A percentile compares a stretch with the other conserved stretches of the same genome.
These are phyloP conservation scores for Falco punctatus DNA, from an alignment of 2,113 vertebrate genomes.

Conservation along the genomic window DNA sequence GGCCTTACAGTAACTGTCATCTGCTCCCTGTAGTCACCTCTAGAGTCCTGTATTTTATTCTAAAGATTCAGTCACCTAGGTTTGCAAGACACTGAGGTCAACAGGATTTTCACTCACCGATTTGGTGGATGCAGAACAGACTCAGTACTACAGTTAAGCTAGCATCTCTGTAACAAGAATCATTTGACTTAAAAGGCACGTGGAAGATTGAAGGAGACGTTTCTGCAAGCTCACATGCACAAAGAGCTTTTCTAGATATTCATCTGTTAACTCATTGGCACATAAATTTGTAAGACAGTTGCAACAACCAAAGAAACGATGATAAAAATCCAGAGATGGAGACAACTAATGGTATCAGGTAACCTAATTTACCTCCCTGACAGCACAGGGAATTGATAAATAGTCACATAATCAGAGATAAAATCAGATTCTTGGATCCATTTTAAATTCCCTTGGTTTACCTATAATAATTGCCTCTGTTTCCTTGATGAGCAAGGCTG, in stretches of 20 bases:
- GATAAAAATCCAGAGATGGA: conserved; percentile 19
- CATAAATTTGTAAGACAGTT: neutral
- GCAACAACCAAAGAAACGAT: neutral
- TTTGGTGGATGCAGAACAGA: neutral
- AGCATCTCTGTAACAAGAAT: neutral
- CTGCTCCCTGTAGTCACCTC: neutral
- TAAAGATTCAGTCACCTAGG: neutral
- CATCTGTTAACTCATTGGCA: conserved; percentile 22
- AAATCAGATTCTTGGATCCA: conserved; percentile 25
- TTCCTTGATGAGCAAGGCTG: neutral
- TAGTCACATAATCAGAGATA: conserved; percentile 31
- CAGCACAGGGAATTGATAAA: conserved; percentile 21
- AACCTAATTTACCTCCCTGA: conserved; percentile 38
- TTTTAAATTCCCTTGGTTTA: conserved; percentile 30
- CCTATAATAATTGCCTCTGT: neutral
- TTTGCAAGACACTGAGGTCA: neutral
- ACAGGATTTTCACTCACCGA: neutral
- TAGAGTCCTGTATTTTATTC: neutral
- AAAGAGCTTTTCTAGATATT: conserved; percentile 3
- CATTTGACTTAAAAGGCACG: neutral
- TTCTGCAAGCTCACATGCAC: neutral
- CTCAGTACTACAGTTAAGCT: neutral
- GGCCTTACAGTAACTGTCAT: neutral
- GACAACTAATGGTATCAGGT: neutral
- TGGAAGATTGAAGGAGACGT: neutral